phyloP scores from a whole-genome alignment of 2,113 vertebrate genomes.

The Nothoprocta pentlandii region DNA sequence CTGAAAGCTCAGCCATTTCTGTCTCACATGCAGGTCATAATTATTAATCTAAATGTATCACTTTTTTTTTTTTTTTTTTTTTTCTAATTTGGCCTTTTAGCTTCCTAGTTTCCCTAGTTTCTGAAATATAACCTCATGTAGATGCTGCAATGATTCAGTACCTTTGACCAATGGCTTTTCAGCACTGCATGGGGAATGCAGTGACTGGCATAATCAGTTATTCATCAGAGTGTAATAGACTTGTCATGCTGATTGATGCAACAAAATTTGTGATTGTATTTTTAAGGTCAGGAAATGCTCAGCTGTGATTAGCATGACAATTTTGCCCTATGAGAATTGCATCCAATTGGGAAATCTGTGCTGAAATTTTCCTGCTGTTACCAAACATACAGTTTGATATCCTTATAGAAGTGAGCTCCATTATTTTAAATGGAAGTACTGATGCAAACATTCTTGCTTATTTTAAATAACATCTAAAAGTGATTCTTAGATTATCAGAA shows the following conservation, averaged over 20 bases:
- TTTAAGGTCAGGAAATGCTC: conserved; percentile 27
- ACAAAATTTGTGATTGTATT: conserved; percentile 51
- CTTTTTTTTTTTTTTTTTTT: not conserved
- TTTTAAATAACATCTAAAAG: not conserved
- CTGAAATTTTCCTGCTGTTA: not conserved
- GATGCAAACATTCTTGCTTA: not conserved
- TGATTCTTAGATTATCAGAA: not conserved
- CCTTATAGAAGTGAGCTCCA: not conserved
- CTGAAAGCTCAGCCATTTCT: not conserved
- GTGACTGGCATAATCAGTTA: conserved; percentile 28
- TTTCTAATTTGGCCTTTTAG: not conserved
- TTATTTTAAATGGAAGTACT: not conserved
- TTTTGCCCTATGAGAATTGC: not conserved
- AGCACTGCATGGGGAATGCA: not conserved
- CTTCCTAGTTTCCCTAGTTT: not conserved
- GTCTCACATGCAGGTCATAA: not conserved
- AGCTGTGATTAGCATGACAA: not conserved
- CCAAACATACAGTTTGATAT: not conserved
- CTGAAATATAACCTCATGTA: not conserved
- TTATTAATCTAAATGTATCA: not conserved
- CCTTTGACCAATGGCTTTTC: not conserved
- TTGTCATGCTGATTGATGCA: conserved; percentile 44
- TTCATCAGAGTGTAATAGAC: conserved; percentile 34
- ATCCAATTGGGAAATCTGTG: not conserved
- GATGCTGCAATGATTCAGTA: conserved; percentile 8